Evolutionary conservation across 2,888 invertebrate genomes (phyloP).

Genomic region (Meganola albula): DNA sequence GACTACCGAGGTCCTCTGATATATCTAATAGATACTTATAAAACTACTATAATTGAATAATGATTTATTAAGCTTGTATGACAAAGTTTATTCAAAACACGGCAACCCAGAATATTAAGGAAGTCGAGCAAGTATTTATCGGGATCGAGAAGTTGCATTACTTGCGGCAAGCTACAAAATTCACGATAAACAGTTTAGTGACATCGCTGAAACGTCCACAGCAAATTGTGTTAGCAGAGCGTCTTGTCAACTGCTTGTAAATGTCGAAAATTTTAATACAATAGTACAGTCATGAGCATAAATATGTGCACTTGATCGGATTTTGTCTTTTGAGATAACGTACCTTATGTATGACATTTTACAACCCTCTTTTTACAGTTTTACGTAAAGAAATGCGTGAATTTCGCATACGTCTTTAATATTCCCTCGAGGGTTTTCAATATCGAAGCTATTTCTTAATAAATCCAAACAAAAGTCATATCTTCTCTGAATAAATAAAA

Average conservation of each 20-base stretch:
- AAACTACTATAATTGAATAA: too few species aligned
- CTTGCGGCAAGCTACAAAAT: conserved; percentile 31
- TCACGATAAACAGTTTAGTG: conserved; percentile 47
- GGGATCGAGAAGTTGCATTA: conserved; percentile 24
- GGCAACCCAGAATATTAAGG: conserved; percentile 16
- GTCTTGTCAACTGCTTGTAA: conserved; percentile 37
- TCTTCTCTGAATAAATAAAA: conserved; percentile 28
- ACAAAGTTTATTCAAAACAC: conserved; percentile 21
- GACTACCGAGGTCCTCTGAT: too few species aligned
- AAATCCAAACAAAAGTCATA: conserved; percentile 23
- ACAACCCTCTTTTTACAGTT: too few species aligned
- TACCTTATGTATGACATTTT: too few species aligned
- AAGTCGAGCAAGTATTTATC: conserved; percentile 21
- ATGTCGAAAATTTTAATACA: conserved; percentile 40
- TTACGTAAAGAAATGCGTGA: too few species aligned
- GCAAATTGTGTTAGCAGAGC: conserved; percentile 47
- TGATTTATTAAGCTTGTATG: too few species aligned
- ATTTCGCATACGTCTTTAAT: too few species aligned
- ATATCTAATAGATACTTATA: too few species aligned
- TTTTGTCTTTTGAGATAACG: too few species aligned
- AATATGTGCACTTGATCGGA: too few species aligned
- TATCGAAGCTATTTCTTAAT: conserved; percentile 10
- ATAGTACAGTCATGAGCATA: too few species aligned
- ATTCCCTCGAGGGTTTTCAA: too few species aligned
- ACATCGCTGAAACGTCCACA: conserved; percentile 31